These are phyloP conservation scores for Brachyrhaphis roseni DNA, from an alignment of 2,797 vertebrate genomes.

Conservation along the genomic window DNA sequence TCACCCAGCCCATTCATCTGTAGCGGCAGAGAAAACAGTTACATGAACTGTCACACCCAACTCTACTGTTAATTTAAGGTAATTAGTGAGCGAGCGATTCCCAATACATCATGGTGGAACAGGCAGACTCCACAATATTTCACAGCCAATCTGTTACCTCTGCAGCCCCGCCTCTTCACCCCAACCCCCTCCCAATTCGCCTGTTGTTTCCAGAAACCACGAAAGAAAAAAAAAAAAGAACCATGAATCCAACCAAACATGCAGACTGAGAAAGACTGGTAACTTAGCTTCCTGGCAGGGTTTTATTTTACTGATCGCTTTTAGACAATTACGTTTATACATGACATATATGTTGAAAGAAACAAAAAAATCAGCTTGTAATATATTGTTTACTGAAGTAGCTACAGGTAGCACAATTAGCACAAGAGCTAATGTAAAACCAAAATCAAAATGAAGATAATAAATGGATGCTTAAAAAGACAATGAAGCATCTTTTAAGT, in stretches of 20 bases:
- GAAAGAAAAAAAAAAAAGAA: conserved; percentile 52
- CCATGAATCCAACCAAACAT: conserved; percentile 27
- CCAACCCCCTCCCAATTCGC: conserved; percentile 22
- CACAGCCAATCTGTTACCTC: conserved; percentile 81
- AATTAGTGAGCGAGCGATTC: conserved; percentile 86
- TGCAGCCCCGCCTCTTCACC: conserved; percentile 44
- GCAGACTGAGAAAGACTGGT: conserved; percentile 9
- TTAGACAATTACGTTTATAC: background rate
- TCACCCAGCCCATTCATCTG: conserved; percentile 83
- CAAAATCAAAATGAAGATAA: too few species aligned
- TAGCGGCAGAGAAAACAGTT: conserved; percentile 86
- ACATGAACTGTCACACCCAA: conserved; percentile 86
- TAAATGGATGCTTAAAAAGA: too few species aligned
- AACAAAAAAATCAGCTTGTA: too few species aligned
- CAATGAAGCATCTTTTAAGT: too few species aligned
- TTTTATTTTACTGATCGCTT: background rate
- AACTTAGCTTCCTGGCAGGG: background rate
- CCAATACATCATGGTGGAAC: conserved; percentile 84
- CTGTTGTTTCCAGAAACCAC: conserved; percentile 32
- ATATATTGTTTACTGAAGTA: too few species aligned
- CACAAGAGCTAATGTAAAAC: too few species aligned
- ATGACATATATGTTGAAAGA: too few species aligned
- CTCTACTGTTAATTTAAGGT: conserved; percentile 89
- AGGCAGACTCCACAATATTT: conserved; percentile 84
- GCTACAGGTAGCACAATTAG: too few species aligned